These are phyloP conservation scores for Donacobius atricapilla DNA, from an alignment of 2,113 vertebrate species.

Conservation along the genomic window DNA sequence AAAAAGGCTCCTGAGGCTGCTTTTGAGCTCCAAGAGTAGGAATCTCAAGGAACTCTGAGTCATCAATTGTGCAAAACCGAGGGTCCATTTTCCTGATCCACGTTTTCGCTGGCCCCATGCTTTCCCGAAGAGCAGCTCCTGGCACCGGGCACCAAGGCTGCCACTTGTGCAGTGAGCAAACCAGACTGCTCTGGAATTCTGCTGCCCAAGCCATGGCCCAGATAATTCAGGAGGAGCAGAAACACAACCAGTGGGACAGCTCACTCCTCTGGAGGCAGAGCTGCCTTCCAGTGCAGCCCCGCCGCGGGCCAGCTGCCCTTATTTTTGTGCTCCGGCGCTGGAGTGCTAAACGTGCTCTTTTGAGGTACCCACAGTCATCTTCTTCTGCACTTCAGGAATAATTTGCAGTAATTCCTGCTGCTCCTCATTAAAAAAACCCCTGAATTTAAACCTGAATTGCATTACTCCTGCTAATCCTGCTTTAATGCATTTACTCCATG, in stretches of 20 bases:
- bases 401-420: not conserved
- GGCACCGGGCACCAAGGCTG: not conserved
- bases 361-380: not conserved
- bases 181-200: not conserved
- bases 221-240: not conserved
- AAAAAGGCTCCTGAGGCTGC: not conserved
- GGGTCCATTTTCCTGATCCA: not conserved
- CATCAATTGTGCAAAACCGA: not conserved
- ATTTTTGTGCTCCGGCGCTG: not conserved
- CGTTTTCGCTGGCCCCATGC: not conserved
- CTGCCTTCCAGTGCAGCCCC: not conserved
- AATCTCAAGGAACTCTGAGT: not conserved
- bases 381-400: not conserved
- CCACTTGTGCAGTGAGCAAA: not conserved
- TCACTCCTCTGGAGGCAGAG: not conserved
- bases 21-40: not conserved
- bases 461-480: not conserved
- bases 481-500: not conserved
- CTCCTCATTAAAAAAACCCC: not conserved
- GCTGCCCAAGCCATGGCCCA: not conserved
- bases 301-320: not conserved
- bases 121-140: not conserved
- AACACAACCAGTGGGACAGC: not conserved
- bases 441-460: not conserved
- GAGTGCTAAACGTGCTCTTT: rapidly evolving